Conservation (phyloP, 2,888 invertebrate species). For the Sceliomorpha sp. region DNA sequence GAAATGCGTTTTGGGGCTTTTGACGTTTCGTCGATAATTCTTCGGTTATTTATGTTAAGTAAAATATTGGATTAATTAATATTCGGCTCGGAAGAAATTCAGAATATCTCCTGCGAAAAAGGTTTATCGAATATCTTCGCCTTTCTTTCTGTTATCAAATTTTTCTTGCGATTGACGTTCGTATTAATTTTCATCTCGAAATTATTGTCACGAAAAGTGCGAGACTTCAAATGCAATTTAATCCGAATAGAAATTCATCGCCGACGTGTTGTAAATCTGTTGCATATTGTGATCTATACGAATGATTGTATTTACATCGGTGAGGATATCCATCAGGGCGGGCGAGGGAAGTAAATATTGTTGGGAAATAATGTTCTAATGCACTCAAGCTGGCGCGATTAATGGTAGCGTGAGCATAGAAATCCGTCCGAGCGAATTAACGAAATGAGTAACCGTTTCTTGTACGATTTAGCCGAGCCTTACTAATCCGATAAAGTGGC, state of each 20-base stretch:
- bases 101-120: too few species aligned
- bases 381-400: conserved; percentile 35
- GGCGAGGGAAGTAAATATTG: conserved; percentile 14
- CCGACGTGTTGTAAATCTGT: too few species aligned
- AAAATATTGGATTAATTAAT: conserved; percentile 1
- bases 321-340: conserved; percentile 4
- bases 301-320: conserved; percentile 10
- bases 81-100: too few species aligned
- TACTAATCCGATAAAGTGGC: conserved; percentile 75
- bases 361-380: conserved; percentile 28
- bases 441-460: conserved; percentile 64
- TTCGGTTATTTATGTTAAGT: conserved; percentile 1
- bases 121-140: too few species aligned
- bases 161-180: background rate
- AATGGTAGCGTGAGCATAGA: conserved; percentile 60
- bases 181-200: too few species aligned
- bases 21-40: conserved; percentile 33
- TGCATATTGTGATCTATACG: too few species aligned
- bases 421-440: conserved; percentile 64
- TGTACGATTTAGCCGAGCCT: conserved; percentile 64
- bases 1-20: conserved; percentile 62
- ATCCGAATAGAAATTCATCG: too few species aligned
- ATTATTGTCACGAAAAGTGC: too few species aligned
- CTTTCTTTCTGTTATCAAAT: too few species aligned
- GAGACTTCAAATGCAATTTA: too few species aligned